Evolutionary conservation across 2,888 invertebrate species (phyloP).

Genomic region (Plebejus argus): DNA sequence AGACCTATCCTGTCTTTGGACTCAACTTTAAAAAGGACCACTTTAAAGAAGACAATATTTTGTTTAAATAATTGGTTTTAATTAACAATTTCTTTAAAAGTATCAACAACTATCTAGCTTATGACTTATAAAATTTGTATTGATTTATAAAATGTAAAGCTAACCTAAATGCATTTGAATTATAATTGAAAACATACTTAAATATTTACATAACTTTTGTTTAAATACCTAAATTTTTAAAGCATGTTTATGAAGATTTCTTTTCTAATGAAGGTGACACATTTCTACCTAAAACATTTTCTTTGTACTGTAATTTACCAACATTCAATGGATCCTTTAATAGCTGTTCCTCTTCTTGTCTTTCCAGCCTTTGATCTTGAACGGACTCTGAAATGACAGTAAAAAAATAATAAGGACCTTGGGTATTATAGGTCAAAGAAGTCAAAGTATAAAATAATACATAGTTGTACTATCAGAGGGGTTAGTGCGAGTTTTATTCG

Average conservation of each 20-base stretch:
- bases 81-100: background rate
- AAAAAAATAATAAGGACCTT: background rate
- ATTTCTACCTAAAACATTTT: slow-evolving; percentile 84
- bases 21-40: too few relatives aligned
- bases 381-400: slow-evolving; percentile 82
- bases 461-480: too few relatives aligned
- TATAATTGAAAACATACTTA: background rate
- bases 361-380: slow-evolving; percentile 86
- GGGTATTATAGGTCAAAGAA: background rate
- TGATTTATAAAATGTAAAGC: background rate
- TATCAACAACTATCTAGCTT: background rate
- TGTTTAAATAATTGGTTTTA: background rate
- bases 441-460: too few relatives aligned
- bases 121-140: background rate
- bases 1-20: too few relatives aligned
- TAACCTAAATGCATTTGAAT: background rate
- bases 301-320: slow-evolving; percentile 84
- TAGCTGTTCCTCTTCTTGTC: slow-evolving; percentile 79
- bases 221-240: background rate
- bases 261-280: slow-evolving; percentile 83
- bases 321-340: slow-evolving; percentile 82
- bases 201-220: background rate
- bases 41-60: too few relatives aligned
- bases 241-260: slow-evolving; percentile 38
- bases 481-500: too few relatives aligned